Conservation (phyloP, 2,113 vertebrate genomes). For the Platysteira castanea region DNA sequence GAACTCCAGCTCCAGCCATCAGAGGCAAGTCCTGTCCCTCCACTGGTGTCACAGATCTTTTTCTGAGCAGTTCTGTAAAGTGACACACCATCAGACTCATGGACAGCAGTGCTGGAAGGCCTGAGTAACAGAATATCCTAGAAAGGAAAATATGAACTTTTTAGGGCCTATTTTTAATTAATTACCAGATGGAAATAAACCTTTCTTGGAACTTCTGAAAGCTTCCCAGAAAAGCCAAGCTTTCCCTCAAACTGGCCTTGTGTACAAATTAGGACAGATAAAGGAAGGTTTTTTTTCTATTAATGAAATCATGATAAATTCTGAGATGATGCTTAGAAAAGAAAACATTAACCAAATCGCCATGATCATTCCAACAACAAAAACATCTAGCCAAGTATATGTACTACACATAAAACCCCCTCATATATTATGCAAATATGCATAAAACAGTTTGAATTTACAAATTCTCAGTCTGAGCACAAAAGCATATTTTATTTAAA, state of each 20-base stretch:
- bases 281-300: background rate
- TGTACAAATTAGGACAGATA: background rate
- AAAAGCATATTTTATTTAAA: background rate
- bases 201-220: background rate
- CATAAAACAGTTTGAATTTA: background rate
- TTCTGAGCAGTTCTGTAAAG: background rate
- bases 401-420: background rate
- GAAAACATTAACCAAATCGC: background rate
- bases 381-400: background rate
- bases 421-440: background rate
- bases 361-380: background rate
- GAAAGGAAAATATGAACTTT: background rate
- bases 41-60: background rate
- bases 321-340: background rate
- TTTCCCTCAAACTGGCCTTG: background rate
- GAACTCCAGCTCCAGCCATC: background rate
- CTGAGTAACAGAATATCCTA: background rate
- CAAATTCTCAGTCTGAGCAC: background rate
- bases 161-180: background rate
- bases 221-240: background rate
- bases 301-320: background rate
- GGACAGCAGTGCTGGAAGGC: background rate
- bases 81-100: background rate
- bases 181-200: background rate
- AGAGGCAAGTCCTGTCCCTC: background rate